Evolutionary conservation across 1,140 invertebrate genomes (phyloP).

Genomic region (Orius laevigatus): DNA sequence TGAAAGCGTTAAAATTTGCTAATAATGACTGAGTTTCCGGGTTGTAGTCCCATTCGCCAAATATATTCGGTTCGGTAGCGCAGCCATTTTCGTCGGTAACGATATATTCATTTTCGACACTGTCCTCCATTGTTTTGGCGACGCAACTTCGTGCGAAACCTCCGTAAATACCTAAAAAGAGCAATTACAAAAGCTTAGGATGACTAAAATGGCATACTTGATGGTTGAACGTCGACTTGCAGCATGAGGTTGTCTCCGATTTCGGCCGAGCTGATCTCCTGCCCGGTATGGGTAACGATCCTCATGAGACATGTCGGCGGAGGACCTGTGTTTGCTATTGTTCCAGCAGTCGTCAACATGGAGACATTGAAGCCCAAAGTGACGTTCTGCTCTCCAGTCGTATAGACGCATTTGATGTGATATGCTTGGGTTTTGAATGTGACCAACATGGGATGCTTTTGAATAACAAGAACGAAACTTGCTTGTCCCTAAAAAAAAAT

Average conservation of each 20-base stretch:
- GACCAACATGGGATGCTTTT: constrained; percentile 89
- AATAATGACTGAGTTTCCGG: constrained; percentile 62
- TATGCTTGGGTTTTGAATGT: constrained; percentile 89
- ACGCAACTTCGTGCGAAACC: constrained; percentile 85
- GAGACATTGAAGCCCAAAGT: constrained; percentile 87
- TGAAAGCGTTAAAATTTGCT: constrained; percentile 86
- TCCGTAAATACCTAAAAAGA: constrained; percentile 68
- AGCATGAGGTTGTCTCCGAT: constrained; percentile 82
- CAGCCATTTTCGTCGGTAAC: constrained; percentile 90
- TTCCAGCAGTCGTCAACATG: constrained; percentile 86
- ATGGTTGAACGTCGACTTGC: constrained; percentile 83
- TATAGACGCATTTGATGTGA: constrained; percentile 86
- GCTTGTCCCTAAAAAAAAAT: constrained; percentile 54
- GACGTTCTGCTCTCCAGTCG: constrained; percentile 84
- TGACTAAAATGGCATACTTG: constrained; percentile 40
- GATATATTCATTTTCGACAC: constrained; percentile 74
- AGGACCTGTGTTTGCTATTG: constrained; percentile 86
- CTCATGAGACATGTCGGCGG: constrained; percentile 84
- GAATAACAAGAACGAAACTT: constrained; percentile 81
- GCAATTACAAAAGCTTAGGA: constrained; percentile 7
- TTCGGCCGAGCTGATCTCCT: constrained; percentile 77
- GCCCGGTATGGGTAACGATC: constrained; percentile 71
- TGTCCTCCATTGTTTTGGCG: constrained; percentile 80
- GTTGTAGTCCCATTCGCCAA: constrained; percentile 83
- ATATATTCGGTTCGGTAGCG: constrained; percentile 79